Evolutionary conservation across 2,888 invertebrate genomes (phyloP), one percentile per base, ranked within the genome.

Genomic region (Noctua comes): DNA sequence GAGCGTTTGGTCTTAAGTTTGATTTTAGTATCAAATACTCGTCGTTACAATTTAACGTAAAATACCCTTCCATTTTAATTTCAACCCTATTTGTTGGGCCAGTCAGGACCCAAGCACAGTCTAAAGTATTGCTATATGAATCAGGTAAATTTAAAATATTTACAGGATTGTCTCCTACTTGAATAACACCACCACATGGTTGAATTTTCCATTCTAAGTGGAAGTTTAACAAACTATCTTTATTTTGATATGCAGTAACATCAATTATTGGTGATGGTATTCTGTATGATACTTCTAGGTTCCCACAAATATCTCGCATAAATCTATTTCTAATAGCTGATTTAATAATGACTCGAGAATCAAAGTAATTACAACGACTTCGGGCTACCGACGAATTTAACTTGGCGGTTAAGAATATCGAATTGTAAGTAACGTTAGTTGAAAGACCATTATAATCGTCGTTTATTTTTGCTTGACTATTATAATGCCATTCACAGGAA

Each of bases 61-160:
- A 95, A 7, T 86, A 76, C 5, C 95, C 95, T 79, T 92, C 91
- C 70, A 94, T 84, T 83, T 91, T 93, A 74, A 97, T 92, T 90
- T 95, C 93, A 64, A 97, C 84, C 84, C 93, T 94, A 75, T 93
- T 95, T 40, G 91, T 89, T 1, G 95, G 93, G 64, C 94, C 94
- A 21, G 94, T 92, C 0, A 98, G 90, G 36, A 96, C 90, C 99
- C 99, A 99, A 0, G 97, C 97, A 93, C 99, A 99, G 89, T 98
- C 97, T 24, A 98, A 89, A 0, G 96, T 93, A 21, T 95, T 94
- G 1, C 93, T 90, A 70, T 94, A 87, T 88, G 95, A 96, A 68
- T 91, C 90, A 0, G 97, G 97, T 80, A 97, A 66, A 62, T 94
- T 88, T 69, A 96, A 82, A 71, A 95, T 88, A 88, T 94, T 93